Evolutionary conservation across 2,113 vertebrate species (phyloP).

Genomic region (Heptranchias perlo): DNA sequence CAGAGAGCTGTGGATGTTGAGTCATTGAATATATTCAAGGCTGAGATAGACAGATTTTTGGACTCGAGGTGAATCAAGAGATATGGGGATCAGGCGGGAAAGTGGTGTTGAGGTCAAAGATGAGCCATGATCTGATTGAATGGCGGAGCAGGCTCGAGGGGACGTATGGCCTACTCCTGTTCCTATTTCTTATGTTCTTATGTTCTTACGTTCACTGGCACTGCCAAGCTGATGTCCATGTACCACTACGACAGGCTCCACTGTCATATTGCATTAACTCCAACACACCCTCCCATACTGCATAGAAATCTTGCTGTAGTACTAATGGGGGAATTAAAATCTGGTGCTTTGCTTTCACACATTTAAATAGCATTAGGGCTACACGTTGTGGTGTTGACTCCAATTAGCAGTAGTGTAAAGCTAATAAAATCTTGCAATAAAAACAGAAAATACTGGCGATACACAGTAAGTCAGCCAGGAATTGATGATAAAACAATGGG

Average conservation of each 20-base stretch:
- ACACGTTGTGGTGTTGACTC: not conserved
- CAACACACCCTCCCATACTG: not conserved
- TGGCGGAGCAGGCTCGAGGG: no score
- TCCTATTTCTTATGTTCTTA: no score
- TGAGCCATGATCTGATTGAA: no score
- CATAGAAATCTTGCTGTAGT: not conserved
- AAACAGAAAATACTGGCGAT: not conserved
- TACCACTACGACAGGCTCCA: not conserved
- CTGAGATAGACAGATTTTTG: no score
- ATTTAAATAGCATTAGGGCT: not conserved
- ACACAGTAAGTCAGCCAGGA: not conserved
- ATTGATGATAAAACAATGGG: not conserved
- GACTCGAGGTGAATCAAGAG: no score
- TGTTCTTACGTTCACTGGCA: not conserved
- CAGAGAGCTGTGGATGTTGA: no score
- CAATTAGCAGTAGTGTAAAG: not conserved
- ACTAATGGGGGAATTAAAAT: constrained; percentile 12
- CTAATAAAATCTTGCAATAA: not conserved
- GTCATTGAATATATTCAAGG: no score
- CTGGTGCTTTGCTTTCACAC: not conserved
- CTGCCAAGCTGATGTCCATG: not conserved
- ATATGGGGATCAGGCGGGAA: no score
- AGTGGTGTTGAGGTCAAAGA: no score
- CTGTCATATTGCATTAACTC: not conserved
- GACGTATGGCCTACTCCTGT: no score